phyloP scores from a whole-genome alignment of 2,888 invertebrate species.

The Hydrotaea cyrtoneurina region DNA sequence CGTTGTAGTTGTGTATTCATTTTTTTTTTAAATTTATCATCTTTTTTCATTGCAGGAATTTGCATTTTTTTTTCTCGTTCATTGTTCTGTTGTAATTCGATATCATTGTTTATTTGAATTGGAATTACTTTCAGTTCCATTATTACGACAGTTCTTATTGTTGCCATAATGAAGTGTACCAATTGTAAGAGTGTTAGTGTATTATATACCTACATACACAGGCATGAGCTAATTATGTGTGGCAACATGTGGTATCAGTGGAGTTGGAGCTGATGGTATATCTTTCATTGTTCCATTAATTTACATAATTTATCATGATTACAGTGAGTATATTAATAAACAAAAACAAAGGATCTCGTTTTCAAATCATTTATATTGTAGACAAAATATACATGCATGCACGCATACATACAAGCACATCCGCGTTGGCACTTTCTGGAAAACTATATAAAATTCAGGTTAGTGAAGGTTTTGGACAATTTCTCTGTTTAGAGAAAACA shows the following conservation, averaged over 20 bases:
- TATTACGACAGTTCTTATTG: constrained; percentile 37
- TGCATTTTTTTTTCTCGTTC: constrained; percentile 43
- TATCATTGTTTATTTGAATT: constrained; percentile 55
- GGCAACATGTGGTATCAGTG: not conserved
- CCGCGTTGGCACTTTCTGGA: no score
- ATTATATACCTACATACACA: constrained; percentile 10
- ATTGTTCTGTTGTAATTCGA: constrained; percentile 61
- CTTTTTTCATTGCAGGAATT: constrained; percentile 30
- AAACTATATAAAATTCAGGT: no score
- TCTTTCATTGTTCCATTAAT: not conserved
- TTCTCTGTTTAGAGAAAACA: no score
- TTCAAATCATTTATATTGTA: not conserved
- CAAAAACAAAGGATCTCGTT: not conserved
- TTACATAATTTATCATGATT: constrained; percentile 1
- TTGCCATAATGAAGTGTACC: no score
- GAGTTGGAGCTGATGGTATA: no score
- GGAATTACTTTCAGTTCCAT: constrained; percentile 55
- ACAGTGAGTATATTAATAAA: not conserved
- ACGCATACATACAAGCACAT: no score
- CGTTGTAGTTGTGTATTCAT: not conserved
- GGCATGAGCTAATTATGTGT: constrained; percentile 43
- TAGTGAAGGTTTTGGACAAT: no score
- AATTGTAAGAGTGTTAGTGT: not conserved
- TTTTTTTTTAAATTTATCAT: constrained; percentile 32
- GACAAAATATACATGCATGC: no score